These are phyloP conservation scores for Drosophila longiperda DNA, from an alignment of 2,888 invertebrate genomes.

Conservation along the genomic window DNA sequence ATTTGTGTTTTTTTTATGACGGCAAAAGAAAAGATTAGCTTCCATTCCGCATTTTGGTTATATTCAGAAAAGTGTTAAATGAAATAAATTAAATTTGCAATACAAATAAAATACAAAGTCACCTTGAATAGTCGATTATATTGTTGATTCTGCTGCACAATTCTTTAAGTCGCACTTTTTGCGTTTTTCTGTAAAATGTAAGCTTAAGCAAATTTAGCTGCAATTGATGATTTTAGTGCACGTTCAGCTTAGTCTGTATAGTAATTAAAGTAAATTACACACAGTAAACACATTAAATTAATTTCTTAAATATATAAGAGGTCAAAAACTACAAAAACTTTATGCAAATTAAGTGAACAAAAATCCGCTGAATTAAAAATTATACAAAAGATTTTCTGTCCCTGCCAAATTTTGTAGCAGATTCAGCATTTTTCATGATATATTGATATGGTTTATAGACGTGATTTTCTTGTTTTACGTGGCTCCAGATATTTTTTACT, in stretches of 20 bases:
- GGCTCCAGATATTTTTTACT: background rate
- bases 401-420: slow-evolving; percentile 24
- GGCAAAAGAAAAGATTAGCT: background rate
- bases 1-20: background rate
- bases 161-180: background rate
- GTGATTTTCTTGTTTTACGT: background rate
- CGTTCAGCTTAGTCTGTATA: background rate
- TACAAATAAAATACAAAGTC: background rate
- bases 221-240: background rate
- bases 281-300: background rate
- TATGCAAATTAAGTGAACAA: background rate
- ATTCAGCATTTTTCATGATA: slow-evolving; percentile 3
- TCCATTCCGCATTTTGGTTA: no score
- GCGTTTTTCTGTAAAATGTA: background rate
- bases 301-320: background rate
- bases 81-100: background rate
- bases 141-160: background rate
- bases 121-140: background rate
- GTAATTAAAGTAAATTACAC: background rate
- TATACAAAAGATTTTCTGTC: background rate
- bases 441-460: background rate
- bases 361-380: background rate
- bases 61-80: background rate
- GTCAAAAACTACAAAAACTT: background rate
- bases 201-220: background rate